Base-by-base conservation (phyloP, 2,888 invertebrate genomes). In the Philonicus albiceps region DNA sequence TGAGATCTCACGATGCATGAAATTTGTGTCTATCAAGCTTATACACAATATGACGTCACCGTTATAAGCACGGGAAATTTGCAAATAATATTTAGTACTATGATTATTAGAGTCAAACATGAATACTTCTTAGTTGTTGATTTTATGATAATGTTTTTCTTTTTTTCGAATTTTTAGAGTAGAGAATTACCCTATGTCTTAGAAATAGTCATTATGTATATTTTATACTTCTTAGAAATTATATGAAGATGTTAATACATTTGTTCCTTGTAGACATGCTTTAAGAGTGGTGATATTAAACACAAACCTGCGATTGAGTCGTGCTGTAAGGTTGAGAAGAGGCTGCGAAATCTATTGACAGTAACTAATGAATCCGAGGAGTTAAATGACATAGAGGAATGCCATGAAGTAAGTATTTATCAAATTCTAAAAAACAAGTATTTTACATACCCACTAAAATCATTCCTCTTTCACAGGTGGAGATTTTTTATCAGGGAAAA, bases 281-380 rank as follows among this genome's bases (percentile, higher is more conserved):
- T 88, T 87, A 88, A 86, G 74, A 86, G 78, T 74, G 90, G 91
- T 76, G 91, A 91, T 86, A 91, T 90, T 86, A 90, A 90, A 22
- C 90, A 91, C 89, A 92, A 92, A 86, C 90, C 92, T 1, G 88
- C 91, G 3, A 91, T 92, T 22, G 92, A 91, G 86, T 91, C 92
- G 31, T 92, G 92, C 86, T 92, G 92, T 83, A 91, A 91, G 0
- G 88, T 92, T 86, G 92, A 92, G 87, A 92, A 92, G 88, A 90
- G 91, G 64, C 86, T 92, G 31, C 90, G 92, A 13, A 91, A 90
- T 37, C 88, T 92, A 53, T 88, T 92, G 19, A 90, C 89, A 27
- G 91, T 90, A 80, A 91, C 92, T 7, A 92, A 92, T 81, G 92
- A 92, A 88, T 92, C 92, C 49, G 92, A 92, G 89, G 90, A 90